A percentile compares a stretch with the other conserved stretches of the same genome.
Evolutionary conservation across 1,140 invertebrate genomes (phyloP).

Genomic region (Megalonaias nervosa): DNA sequence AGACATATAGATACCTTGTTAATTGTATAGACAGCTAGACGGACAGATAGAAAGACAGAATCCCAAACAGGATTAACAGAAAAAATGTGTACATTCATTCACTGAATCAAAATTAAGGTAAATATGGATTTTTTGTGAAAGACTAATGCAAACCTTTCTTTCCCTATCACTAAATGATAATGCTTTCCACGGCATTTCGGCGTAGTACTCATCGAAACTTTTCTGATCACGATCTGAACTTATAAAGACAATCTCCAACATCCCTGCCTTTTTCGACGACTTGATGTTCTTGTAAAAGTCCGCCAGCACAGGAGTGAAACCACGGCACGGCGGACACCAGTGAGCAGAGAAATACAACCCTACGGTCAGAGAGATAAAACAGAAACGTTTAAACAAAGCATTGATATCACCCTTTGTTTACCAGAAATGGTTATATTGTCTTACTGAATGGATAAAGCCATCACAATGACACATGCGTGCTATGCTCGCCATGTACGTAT

Average conservation of each 20-base stretch:
- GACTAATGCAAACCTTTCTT: constrained; percentile 27
- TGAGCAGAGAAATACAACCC: constrained; percentile 63
- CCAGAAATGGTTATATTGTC: no score
- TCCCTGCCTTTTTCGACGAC: constrained; percentile 74
- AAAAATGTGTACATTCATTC: neutral
- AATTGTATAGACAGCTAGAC: neutral
- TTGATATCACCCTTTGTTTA: no score
- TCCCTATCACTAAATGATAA: constrained; percentile 76
- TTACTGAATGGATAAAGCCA: no score
- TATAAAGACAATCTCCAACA: constrained; percentile 85
- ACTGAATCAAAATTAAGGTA: neutral
- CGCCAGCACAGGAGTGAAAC: constrained; percentile 82
- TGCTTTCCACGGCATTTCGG: constrained; percentile 80
- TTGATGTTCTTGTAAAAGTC: constrained; percentile 80
- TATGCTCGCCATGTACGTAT: no score
- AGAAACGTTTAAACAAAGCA: no score
- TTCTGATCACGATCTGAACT: constrained; percentile 83
- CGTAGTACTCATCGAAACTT: constrained; percentile 77
- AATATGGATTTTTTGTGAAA: neutral
- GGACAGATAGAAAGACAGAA: neutral
- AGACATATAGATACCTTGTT: neutral
- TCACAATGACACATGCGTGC: no score
- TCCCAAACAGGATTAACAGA: neutral
- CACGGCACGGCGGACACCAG: constrained; percentile 87
- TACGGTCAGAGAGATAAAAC: constrained; percentile 4